These are phyloP conservation scores for Caerostris extrusa DNA, from an alignment of 1,140 invertebrate genomes.

Conservation along the genomic window DNA sequence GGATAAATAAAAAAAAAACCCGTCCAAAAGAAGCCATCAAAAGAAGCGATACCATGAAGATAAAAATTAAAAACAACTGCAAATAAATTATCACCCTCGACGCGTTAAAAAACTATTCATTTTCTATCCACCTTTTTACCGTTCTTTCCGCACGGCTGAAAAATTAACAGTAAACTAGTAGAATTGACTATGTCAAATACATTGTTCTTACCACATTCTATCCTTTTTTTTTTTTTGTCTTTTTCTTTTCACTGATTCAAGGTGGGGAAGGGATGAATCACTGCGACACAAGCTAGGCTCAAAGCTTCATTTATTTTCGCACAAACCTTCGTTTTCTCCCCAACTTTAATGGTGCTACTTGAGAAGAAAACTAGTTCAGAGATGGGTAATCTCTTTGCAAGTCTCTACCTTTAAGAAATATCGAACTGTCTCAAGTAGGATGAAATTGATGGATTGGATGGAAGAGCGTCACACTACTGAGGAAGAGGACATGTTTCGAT, in stretches of 20 bases:
- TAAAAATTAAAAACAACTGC: not conserved
- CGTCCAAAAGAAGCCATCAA: no score
- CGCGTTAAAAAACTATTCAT: not conserved
- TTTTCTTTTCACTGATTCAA: not conserved
- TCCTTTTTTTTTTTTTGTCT: not conserved
- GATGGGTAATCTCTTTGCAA: constrained; percentile 38
- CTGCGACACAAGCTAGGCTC: not conserved
- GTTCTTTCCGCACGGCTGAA: not conserved
- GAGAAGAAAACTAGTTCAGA: constrained; percentile 57
- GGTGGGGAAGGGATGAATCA: not conserved
- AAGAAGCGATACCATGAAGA: no score
- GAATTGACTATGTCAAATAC: constrained; percentile 21
- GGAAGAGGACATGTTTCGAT: no score
- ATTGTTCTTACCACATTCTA: constrained; percentile 16
- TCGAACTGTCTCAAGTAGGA: not conserved
- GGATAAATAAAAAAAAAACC: no score
- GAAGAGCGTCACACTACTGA: not conserved
- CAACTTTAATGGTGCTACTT: constrained; percentile 58
- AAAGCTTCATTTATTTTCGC: constrained; percentile 65
- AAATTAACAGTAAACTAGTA: constrained; percentile 50
- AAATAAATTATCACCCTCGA: not conserved
- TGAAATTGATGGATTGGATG: constrained; percentile 52
- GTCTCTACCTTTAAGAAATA: constrained; percentile 22
- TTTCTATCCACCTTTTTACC: constrained; percentile 32
- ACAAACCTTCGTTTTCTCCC: constrained; percentile 38